These are phyloP conservation scores for Caenorhabditis japonica DNA, from an alignment of 2,888 invertebrate species.

Conservation along the genomic window DNA sequence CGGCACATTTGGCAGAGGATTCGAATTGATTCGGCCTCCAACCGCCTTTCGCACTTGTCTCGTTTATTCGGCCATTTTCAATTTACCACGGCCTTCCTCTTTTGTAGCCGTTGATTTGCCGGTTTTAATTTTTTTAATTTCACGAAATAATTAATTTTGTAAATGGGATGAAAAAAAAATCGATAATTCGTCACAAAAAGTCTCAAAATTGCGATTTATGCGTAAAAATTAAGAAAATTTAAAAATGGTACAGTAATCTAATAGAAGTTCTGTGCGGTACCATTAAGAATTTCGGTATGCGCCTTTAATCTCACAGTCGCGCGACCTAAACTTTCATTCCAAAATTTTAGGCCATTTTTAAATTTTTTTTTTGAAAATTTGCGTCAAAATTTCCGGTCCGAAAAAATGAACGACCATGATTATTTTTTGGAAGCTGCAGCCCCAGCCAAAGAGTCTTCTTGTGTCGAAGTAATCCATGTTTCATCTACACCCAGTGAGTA, in stretches of 20 bases:
- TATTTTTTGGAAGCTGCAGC: background rate
- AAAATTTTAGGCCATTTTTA: conserved; percentile 17
- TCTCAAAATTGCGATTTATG: background rate
- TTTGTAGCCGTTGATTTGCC: background rate
- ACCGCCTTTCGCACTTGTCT: conserved; percentile 3
- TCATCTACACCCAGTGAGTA: background rate
- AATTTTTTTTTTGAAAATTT: conserved; percentile 1
- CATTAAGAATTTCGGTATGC: background rate
- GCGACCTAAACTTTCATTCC: conserved; percentile 2
- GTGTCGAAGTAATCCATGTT: background rate
- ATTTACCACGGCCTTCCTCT: conserved; percentile 16
- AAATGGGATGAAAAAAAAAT: no score
- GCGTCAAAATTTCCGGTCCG: background rate
- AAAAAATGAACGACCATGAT: background rate
- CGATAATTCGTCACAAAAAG: background rate
- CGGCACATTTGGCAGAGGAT: conserved; percentile 27
- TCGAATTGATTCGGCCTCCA: conserved; percentile 43
- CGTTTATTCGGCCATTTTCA: conserved; percentile 45
- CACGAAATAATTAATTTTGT: no score
- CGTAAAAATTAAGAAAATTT: conserved; percentile 3
- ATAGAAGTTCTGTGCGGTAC: conserved; percentile 9
- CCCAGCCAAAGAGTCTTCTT: background rate
- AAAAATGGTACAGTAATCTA: background rate
- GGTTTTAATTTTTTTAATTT: background rate
- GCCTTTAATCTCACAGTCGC: conserved; percentile 12